phyloP scores from a whole-genome alignment of 2,888 invertebrate species.

The Brassicogethes aeneus region DNA sequence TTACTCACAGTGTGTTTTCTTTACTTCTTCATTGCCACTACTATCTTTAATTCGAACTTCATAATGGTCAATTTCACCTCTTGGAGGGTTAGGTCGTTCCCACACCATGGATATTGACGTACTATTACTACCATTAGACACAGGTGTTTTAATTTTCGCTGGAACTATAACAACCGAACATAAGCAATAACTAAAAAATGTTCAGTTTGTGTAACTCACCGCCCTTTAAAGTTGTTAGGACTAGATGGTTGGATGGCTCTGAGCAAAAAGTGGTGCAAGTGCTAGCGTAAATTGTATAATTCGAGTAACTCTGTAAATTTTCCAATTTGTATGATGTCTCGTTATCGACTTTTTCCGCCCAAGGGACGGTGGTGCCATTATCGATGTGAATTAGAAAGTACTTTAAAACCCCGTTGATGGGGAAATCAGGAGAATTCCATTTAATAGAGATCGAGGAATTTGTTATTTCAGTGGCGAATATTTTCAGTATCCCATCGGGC shows the following conservation, averaged over 20 bases:
- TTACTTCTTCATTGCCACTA: no score
- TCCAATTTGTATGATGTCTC: no score
- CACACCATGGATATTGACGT: constrained; percentile 43
- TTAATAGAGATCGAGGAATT: constrained; percentile 52
- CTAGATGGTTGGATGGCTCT: constrained; percentile 38
- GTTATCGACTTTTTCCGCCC: no score
- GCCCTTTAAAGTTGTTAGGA: no score
- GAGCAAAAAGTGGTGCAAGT: constrained; percentile 69
- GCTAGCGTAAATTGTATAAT: constrained; percentile 59
- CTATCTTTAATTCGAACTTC: constrained; percentile 39
- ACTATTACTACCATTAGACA: constrained; percentile 37
- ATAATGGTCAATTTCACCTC: constrained; percentile 44
- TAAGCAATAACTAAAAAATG: no score
- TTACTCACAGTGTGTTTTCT: no score
- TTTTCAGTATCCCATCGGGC: constrained; percentile 49
- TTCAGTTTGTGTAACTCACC: no score
- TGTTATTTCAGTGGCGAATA: constrained; percentile 50
- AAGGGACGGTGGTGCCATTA: no score
- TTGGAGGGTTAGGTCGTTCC: constrained; percentile 39
- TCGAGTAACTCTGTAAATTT: constrained; percentile 50
- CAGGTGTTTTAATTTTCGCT: no score
- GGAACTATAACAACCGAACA: no score
- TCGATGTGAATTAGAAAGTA: constrained; percentile 56
- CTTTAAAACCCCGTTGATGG: constrained; percentile 64
- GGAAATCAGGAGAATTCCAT: constrained; percentile 59